A percentile compares a stretch with the other conserved stretches of the same genome.
Conservation (phyloP, 2,113 vertebrate genomes). For the Psammodynastes pulverulentus region DNA sequence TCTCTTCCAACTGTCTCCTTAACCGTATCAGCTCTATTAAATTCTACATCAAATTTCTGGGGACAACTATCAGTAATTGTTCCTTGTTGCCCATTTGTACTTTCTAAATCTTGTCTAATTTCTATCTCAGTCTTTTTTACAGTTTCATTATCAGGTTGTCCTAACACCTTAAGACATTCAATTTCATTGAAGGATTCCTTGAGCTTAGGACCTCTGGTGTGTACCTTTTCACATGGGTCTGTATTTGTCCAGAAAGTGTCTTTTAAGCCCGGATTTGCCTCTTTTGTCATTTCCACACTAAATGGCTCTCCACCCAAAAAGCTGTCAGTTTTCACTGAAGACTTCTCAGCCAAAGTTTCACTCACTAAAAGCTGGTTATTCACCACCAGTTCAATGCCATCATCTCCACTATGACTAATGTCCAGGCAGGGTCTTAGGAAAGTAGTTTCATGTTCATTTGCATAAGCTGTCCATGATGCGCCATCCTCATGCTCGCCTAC, state of each 20-base stretch:
- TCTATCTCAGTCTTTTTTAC: conserved; percentile 40
- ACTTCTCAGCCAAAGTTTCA: conserved; percentile 50
- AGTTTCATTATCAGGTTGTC: conserved; percentile 33
- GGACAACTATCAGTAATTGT: conserved; percentile 11
- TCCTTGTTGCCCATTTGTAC: conserved; percentile 18
- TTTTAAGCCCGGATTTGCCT: conserved; percentile 43
- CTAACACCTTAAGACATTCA: conserved; percentile 33
- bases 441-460: conserved; percentile 53
- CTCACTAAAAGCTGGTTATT: conserved; percentile 57
- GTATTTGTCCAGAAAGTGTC: conserved; percentile 60
- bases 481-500: conserved; percentile 53
- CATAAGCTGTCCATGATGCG: conserved; percentile 54
- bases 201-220: conserved; percentile 52
- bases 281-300: conserved; percentile 59
- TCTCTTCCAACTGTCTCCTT: conserved; percentile 28
- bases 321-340: conserved; percentile 50
- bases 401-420: conserved; percentile 62
- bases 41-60: conserved; percentile 26
- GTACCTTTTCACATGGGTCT: conserved; percentile 71
- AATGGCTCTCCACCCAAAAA: conserved; percentile 52
- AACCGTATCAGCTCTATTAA: conserved; percentile 5
- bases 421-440: conserved; percentile 58
- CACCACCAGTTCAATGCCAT: conserved; percentile 61
- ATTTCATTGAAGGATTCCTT: conserved; percentile 38
- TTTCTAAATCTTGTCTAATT: conserved; percentile 26